Evolutionary conservation across 2,888 invertebrate species (phyloP), one percentile per base, ranked within the genome.

Genomic region (Theretra japonica): DNA sequence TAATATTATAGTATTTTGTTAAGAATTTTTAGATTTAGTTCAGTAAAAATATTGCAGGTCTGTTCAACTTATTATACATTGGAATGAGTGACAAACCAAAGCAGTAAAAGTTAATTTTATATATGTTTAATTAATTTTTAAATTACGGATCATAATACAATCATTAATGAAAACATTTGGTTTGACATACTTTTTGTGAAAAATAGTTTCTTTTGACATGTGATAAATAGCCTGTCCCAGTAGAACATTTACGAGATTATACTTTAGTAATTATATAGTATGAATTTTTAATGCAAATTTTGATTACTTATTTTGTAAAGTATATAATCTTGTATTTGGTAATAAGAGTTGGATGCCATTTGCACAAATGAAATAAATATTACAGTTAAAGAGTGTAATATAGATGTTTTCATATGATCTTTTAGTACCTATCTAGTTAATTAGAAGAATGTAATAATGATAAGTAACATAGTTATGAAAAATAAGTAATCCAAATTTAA

Each of bases 361-460:
- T 56, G 79, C 79, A 79, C 77, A 77, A 78, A 75, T 72, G 68
- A 73, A 73, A 74, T 73, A 53, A 41, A 41, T 41, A 41, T 73
- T 73, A 75, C 71, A 73, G 71, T 73, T 77, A 70, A 73, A 69
- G 58, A 65, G 65, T 41, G 48, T 65, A 73, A 68, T 73, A 72
- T 53, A 73, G 72, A 74, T 75, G 53, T 75, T 75, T 75, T 76
- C 71, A 74, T 74, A 65, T 74, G 59, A 72, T 68, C 65, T 65
- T 65, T 48, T 69, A 76, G 70, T 72, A 72, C 48, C 65, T 65
- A 65, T 65, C 65, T 65, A 65, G 73, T 74, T 73, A 62, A 58
- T 72, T 72, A 73, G 60, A 70, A 65, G 41, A 62, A 62, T 62
- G 62, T 62, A 62, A 62, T 48, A 6, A 48, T 41, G 33, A 21